Evolutionary conservation across 2,797 vertebrate species (phyloP).

Genomic region (Neoniphon sammara): DNA sequence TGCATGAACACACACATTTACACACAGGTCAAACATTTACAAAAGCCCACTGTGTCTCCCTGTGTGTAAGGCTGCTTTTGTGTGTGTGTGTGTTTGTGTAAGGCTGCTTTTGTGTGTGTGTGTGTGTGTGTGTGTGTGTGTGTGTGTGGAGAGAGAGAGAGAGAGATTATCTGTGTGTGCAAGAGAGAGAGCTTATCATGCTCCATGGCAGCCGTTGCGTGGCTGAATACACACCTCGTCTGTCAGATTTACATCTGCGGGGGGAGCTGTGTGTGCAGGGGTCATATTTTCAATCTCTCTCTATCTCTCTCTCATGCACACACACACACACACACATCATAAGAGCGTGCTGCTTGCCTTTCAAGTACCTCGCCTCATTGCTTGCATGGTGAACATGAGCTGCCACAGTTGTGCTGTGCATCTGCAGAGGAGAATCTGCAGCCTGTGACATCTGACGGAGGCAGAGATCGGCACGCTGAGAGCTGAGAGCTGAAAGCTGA

Average conservation of each 20-base stretch:
- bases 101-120: background rate
- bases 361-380: constrained; percentile 42
- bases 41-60: constrained; percentile 2
- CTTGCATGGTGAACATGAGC: constrained; percentile 38
- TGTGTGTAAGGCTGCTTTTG: background rate
- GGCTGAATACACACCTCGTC: constrained; percentile 36
- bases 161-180: too few species aligned
- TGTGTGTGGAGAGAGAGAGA: background rate
- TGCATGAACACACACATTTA: background rate
- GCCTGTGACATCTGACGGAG: background rate
- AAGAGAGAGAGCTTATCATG: constrained; percentile 21
- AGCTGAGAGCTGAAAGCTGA: background rate
- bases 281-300: constrained; percentile 19
- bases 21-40: constrained; percentile 38
- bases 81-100: background rate
- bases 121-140: background rate
- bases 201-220: constrained; percentile 15
- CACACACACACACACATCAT: constrained; percentile 5
- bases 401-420: constrained; percentile 28
- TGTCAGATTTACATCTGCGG: constrained; percentile 45
- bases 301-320: background rate
- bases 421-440: constrained; percentile 6
- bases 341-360: background rate
- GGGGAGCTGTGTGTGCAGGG: constrained; percentile 6
- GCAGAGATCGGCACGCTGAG: constrained; percentile 8